Conservation (phyloP, 2,888 invertebrate species). For the Pachydiplax longipennis region DNA sequence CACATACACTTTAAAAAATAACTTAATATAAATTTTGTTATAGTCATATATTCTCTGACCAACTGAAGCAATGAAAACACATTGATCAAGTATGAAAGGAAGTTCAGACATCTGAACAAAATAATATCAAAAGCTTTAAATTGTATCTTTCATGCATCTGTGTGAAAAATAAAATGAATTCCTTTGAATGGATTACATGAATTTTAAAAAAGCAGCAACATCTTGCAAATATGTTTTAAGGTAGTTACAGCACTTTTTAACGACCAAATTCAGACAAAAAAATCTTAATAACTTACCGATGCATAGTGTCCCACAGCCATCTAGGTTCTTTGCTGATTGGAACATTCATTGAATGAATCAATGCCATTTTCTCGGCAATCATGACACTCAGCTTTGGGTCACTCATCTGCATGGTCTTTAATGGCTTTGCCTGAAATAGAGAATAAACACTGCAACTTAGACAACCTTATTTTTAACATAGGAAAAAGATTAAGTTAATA, state of each 20-base stretch:
- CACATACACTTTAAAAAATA: not conserved
- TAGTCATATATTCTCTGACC: not conserved
- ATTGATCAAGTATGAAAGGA: not conserved
- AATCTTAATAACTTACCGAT: slow-evolving; percentile 49
- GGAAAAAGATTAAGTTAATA: too few species aligned
- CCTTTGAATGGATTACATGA: too few species aligned
- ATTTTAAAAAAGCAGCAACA: too few species aligned
- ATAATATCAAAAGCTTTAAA: too few species aligned
- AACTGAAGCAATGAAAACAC: not conserved
- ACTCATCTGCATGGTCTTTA: slow-evolving; percentile 63
- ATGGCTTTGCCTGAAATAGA: slow-evolving; percentile 63
- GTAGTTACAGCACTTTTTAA: not conserved
- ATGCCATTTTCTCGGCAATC: slow-evolving; percentile 66
- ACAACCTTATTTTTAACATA: too few species aligned
- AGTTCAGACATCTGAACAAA: too few species aligned
- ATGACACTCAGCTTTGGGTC: slow-evolving; percentile 61
- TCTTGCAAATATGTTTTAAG: not conserved
- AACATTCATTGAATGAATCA: slow-evolving; percentile 65
- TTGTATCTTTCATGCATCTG: too few species aligned
- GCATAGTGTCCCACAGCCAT: slow-evolving; percentile 65
- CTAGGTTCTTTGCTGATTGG: slow-evolving; percentile 69
- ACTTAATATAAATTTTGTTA: not conserved
- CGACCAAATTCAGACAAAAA: not conserved
- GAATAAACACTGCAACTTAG: not conserved
- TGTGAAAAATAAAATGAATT: too few species aligned